Conservation (phyloP, 1,140 invertebrate species). For the Glossosoma conforme region DNA sequence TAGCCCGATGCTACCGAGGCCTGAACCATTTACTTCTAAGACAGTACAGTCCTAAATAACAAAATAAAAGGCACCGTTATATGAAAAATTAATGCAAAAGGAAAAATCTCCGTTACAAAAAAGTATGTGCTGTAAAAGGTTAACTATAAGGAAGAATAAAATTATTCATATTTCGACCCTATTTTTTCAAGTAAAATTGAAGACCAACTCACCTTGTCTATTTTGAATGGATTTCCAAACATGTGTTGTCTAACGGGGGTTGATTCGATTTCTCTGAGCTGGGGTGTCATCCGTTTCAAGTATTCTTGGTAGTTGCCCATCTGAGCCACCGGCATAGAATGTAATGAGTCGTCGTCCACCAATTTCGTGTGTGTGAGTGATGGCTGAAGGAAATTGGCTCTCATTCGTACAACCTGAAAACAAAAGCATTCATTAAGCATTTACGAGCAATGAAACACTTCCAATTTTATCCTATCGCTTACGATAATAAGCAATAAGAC, state of each 20-base stretch:
- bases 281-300: slow-evolving; percentile 86
- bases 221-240: slow-evolving; percentile 99
- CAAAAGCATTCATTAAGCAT: no score
- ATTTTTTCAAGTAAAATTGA: neutral
- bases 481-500: no score
- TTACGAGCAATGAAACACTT: no score
- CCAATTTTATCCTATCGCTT: no score
- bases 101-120: no score
- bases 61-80: no score
- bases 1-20: no score
- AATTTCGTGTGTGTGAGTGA: slow-evolving; percentile 66
- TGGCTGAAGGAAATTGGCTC: slow-evolving; percentile 87
- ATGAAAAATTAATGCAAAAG: no score
- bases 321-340: slow-evolving; percentile 92
- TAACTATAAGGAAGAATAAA: neutral
- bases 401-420: slow-evolving; percentile 76
- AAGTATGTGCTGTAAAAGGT: no score
- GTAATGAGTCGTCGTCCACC: slow-evolving; percentile 86
- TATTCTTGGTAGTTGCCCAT: slow-evolving; percentile 99
- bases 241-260: slow-evolving; percentile 94
- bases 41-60: no score
- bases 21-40: no score
- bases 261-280: slow-evolving; percentile 90
- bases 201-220: slow-evolving; percentile 70
- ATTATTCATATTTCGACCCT: neutral